Base-by-base conservation (phyloP, 2,888 invertebrate species). In the Caenorhabditis doughertyi region DNA sequence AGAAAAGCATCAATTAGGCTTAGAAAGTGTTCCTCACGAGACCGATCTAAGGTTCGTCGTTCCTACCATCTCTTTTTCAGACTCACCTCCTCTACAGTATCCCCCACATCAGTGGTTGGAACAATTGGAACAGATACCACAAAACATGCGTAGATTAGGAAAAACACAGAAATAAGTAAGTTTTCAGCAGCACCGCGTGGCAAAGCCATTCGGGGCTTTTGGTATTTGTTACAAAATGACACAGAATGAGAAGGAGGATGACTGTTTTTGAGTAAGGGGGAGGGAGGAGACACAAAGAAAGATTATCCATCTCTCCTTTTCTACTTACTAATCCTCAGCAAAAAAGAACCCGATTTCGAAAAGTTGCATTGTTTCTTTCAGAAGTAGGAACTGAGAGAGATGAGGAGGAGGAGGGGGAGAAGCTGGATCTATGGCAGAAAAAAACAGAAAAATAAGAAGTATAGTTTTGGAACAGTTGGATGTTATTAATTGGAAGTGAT, bases 111-210 rank as follows among this genome's bases (percentile, higher is more conserved):
- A 5, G 39, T 39, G 13, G 53, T 53, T 27, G 29, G 11, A 16
- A 32, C 32, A 16, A 55, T 23, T n/a, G 55, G 55, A 8, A 55
- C 55, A 55, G 55, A 55, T 0, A 55, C 32, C 55, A 55, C 55
- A 13, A 55, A 55, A 32, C 55, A 29, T 7, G 32, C 4, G 2
- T n/a, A 55, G n/a, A 55, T 2, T 8, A 55, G 3, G 18, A 55
- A 27, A 27, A 55, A n/a, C 32, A 18, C 32, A 5, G 55, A 29
- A 18, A 55, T 39, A 3, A 11, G 7, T 13, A 39, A 39, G 2
- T 9, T 13, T 16, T 32, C 32, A 9, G 9, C 4, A 32, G 5
- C 32, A 7, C 32, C 32, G 8, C 11, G 44, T 32, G 32, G 39
- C 39, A 39, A 39, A 39, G 13, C 39, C 39, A 39, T 39, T n/a